Base-by-base conservation (phyloP, 2,113 vertebrate genomes). In the Eidolon helvum region DNA sequence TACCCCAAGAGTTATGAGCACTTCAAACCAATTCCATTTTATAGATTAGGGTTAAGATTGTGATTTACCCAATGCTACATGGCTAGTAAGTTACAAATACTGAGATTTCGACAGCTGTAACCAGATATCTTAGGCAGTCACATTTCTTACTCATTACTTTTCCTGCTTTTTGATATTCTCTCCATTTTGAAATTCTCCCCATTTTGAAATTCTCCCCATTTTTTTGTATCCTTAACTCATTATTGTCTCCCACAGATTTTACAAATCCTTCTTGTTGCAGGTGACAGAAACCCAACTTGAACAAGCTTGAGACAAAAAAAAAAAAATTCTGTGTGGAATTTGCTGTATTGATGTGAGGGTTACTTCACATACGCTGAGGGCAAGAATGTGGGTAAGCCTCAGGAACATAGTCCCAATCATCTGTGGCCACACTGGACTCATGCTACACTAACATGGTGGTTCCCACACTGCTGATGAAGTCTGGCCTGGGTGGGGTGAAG, bases 241-340 rank as follows among this genome's bases (percentile, higher is more conserved):
- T 93, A 26, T 78, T 74, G 7, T 82, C 45, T 91, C 28, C 28
- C 16, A 22, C 59, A 38, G 30, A 53, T 78, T 91, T 95, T 89
- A 90, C 26, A 92, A 90, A 84, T 65, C 50, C 78, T 89, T 86
- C 59, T 89, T 85, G 21, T 50, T 38, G 28, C 10, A 88, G 61
- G 19, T 94, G 90, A 85, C 14, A 93, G 90, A 93, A 97, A 87
- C 12, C 5, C 74, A 82, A 35, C 45, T 74, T 88, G 53, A 95
- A 94, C 4, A 96, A 55, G 22, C 7, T 69, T 79, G 40, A 63
- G 28, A 50, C 48, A 50, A 50, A 1, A 63, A 90, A 75, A 71
- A 80, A 50, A 35, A 53, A 22, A 71, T 45, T 72, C 15, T 53
- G 2, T 24, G 7, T 84, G 26, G 33, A 77, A 78, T 95, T 84